Percentiles rank a stretch among this genome's conserved stretches.
Conservation (phyloP, 2,888 invertebrate genomes). For the Yponomeuta evonymella region DNA sequence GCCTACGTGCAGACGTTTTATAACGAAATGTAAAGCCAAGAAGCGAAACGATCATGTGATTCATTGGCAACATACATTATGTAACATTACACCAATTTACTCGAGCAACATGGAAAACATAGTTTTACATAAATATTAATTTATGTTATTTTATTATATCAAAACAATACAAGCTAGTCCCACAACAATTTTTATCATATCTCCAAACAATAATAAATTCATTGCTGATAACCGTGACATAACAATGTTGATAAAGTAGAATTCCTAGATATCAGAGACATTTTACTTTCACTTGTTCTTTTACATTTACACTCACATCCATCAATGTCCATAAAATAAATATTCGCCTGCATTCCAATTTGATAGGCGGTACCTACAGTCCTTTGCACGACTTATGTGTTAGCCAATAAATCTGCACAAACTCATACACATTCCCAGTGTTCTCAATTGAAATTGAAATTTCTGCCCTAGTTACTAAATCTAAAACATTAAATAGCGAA, state of each 20-base stretch:
- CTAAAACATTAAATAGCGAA: no score
- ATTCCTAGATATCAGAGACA: background rate
- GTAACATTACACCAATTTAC: background rate
- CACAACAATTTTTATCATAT: conserved; percentile 3
- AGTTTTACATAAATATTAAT: background rate
- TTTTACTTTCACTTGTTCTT: conserved; percentile 2
- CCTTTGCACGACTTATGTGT: no score
- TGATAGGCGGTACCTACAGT: background rate
- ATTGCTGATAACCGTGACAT: background rate
- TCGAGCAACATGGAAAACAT: background rate
- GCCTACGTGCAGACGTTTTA: background rate
- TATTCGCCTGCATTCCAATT: background rate
- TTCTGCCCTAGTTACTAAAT: no score
- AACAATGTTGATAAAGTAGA: background rate
- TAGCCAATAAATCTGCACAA: no score
- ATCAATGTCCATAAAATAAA: background rate
- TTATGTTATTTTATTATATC: background rate
- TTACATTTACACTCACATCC: background rate
- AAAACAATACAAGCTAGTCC: background rate
- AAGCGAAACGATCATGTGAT: background rate
- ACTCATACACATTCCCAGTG: no score
- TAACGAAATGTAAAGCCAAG: background rate
- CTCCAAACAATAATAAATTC: conserved; percentile 5
- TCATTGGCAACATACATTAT: background rate
- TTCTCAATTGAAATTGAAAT: no score